Base-by-base conservation (phyloP, 2,113 vertebrate species). In the Amphiprion ocellaris region DNA sequence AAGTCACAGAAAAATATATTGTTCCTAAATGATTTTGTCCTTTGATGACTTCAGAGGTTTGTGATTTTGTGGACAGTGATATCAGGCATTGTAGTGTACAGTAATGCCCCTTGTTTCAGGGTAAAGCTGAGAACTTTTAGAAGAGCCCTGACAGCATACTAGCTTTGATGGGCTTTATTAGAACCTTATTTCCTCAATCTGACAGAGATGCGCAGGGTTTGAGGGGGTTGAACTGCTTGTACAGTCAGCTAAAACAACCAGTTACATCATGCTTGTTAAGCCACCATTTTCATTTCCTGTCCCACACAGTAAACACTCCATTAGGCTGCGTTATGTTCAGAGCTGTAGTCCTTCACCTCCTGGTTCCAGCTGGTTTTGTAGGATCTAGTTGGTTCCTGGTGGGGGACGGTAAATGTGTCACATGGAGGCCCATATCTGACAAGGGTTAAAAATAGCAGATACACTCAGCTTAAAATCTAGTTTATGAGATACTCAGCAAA, bases 261-360 rank as follows among this genome's bases (percentile, higher is more conserved):
- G 71, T 89, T 71, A 85, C 77, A 81, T 89, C 80, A 90, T 79
- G 59, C 33, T 78, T 67, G 78, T 78, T 84, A 83, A 76, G 83
- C 47, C 59, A 89, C 74, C 60, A 61, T 81, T 90, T 86, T 89
- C 76, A 90, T 92, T 90, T 89, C 89, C 84, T 87, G 77, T 81
- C 70, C 82, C 86, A 86, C 70, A 83, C 69, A 77, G 66, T 92
- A 90, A 91, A 90, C 88, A 88, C 86, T 72, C 79, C 69, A 74
- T 87, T 80, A 86, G 41, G 24, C 68, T 67, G 78, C 54, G 50
- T 80, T 78, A 81, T 74, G 70, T 82, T 89, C 83, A 87, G 67
- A 72, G 63, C 67, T 64, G 44, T 69, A 67, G 58, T 71, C 73
- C 60, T 79, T 83, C 46, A 61, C 75, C 75, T 71, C 60, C 74